Base-by-base conservation (phyloP, 64 coral and sea anemone species). In the Montipora capricornis region DNA sequence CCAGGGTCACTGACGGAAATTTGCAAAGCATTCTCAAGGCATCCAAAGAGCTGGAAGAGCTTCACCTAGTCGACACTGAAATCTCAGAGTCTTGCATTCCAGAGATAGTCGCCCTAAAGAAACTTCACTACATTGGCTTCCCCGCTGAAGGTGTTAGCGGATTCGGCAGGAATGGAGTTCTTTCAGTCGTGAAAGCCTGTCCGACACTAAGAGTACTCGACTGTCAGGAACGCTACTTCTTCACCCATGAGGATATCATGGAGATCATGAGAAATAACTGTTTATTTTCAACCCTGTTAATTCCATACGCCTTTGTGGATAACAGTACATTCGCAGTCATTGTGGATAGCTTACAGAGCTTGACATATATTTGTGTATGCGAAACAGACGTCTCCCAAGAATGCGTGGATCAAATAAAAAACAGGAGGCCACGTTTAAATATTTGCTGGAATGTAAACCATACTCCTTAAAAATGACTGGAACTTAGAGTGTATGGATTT, bases 391-490 rank as follows among this genome's bases (percentile, higher is more conserved):
- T 78, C 8, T 78, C 76, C 14, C 5, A 78, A 78, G 76, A 3
- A 78, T 78, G 76, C 8, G 76, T 78, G 76, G 45, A 78, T 17
- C 10, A 16, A 78, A 78, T 49, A 7, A 78, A 78, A 78, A 78
- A 0, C 76, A 78, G 76, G 76, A 78, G 7, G 76, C 76, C 76
- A 15, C 76, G 8, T 78, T 78, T 78, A 78, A 78, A 78, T 78
- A 49, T 78, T 78, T 78, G 76, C 76, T 78, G 76, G 76, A 78
- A 78, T 7, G 76, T 78, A 78, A 78, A 78, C 14, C 76, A 78
- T 78, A 49, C 76, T 15, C 76, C 76, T 6, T 78, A 78, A 78
- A 78, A 78, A 6, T 78, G 76, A 78, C 45, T 78, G 3, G 76
- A 78, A 78, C 76, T 78, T 78, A 50, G 76, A 78, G 76, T 78